Percentiles rank a stretch among this genome's conserved stretches.
These are phyloP conservation scores for Phylloscopus collybita DNA, from an alignment of 2,797 vertebrate genomes.

Conservation along the genomic window DNA sequence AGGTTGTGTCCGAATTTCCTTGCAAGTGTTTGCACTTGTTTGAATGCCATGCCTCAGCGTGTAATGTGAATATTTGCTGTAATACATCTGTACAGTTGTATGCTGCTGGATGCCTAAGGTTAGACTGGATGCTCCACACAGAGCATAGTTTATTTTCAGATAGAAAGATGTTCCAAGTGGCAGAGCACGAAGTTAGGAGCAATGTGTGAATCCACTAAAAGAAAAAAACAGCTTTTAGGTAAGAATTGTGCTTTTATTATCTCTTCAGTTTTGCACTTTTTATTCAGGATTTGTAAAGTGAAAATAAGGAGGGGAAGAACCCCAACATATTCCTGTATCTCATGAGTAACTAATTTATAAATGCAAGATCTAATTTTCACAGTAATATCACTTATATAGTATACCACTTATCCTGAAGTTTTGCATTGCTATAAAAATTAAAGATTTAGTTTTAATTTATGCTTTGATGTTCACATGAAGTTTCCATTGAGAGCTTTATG, in stretches of 20 bases:
- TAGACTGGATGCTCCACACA: constrained; percentile 6
- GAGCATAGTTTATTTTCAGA: constrained; percentile 6
- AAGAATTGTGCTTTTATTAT: not conserved
- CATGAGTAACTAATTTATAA: not conserved
- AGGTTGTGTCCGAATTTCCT: constrained; percentile 18
- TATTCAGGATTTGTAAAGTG: not conserved
- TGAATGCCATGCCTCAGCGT: not conserved
- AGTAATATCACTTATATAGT: not conserved
- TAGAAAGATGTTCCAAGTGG: constrained; percentile 13
- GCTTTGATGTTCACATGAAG: accelerated
- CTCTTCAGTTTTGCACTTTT: not conserved
- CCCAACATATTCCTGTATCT: not conserved
- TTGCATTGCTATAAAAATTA: not conserved
- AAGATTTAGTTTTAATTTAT: not conserved
- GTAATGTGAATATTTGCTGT: constrained; percentile 32
- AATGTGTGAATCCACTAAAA: not conserved
- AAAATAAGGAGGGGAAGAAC: not conserved
- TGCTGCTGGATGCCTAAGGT: constrained; percentile 22
- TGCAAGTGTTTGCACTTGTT: constrained; percentile 13
- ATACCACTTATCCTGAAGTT: not conserved
- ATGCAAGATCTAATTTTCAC: not conserved
- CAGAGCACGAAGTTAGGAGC: not conserved
- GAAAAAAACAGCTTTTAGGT: not conserved
- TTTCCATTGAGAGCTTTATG: not conserved
- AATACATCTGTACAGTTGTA: constrained; percentile 38